These are phyloP conservation scores for Orthosia cruda DNA, from an alignment of 2,888 invertebrate genomes.

Conservation along the genomic window DNA sequence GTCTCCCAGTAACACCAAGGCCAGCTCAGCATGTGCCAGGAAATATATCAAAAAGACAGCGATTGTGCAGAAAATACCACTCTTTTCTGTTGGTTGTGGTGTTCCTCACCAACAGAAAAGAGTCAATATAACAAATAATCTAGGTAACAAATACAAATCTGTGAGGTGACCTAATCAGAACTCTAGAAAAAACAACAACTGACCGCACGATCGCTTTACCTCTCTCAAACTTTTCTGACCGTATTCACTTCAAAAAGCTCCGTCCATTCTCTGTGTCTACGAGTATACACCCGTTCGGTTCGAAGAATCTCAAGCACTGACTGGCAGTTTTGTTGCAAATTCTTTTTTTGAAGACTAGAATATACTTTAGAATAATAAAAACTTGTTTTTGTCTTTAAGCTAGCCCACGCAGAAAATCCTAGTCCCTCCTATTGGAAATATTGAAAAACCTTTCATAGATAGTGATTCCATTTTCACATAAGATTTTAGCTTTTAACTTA, in stretches of 20 bases:
- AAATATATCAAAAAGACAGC: no score
- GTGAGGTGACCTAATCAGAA: neutral
- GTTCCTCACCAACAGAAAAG: no score
- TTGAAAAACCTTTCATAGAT: no score
- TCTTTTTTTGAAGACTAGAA: conserved; percentile 22
- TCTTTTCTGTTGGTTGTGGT: neutral
- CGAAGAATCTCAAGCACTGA: no score
- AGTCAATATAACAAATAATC: no score
- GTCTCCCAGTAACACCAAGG: no score
- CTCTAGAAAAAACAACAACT: neutral
- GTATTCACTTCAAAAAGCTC: neutral
- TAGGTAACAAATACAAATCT: neutral
- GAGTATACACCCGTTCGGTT: conserved; percentile 38
- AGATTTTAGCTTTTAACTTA: no score
- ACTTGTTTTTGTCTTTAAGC: neutral
- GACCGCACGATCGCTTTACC: neutral
- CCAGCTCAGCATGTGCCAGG: no score
- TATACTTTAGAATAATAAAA: neutral
- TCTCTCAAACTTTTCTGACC: neutral
- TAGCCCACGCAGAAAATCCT: neutral
- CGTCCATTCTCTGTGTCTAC: neutral
- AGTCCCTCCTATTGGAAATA: no score
- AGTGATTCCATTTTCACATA: no score
- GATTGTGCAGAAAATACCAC: no score
- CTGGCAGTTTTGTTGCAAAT: neutral